Evolutionary conservation across 2,113 vertebrate species (phyloP), one percentile per base, ranked within the genome.

Genomic region (Sander lucioperca): DNA sequence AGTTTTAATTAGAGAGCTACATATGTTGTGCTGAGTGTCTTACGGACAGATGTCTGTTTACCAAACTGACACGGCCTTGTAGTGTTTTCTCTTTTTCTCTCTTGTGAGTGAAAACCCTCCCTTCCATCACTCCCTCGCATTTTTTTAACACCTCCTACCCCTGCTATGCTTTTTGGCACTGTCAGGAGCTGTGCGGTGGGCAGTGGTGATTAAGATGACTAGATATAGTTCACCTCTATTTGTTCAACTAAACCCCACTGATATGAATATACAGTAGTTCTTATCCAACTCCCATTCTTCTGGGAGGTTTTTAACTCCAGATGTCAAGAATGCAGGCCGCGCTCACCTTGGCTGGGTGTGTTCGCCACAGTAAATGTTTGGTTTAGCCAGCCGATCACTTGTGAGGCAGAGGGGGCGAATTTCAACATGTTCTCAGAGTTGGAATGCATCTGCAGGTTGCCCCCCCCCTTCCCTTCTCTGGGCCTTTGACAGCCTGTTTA

Each of bases 341-440:
- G 21, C 79, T 86, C 73, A 76, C 77, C 83, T 78, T 70, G 39
- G 3, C 83, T 75, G 75, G 89, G 80, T 58, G 86, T 85, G 79
- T 86, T 72, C 43, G 45, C 64, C 18, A 10, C 47, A 48, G 79
- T 47, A 82, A 87, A 88, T 88, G 86, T 84, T 90, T 87, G 83
- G 45, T 82, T 89, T 70, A 87, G 85, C 48, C 86, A 66, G 64
- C 39, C 70, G 5, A 76, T 87, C 74, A 72, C 84, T 82, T 62
- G 11, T 51, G 51, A 53, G 76, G 67, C 19, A 79, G 78, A 77
- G 58, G 84, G 71, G 90, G 85, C 90, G 2, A 78, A 92, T 93
- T 94, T 91, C 88, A 93, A 94, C 94, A 93, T 89, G 93, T 93
- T 84, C 84, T 81, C 19, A 61, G 36, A 85, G 56, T 48, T 64